These are phyloP conservation scores for Perccottus glenii DNA, from an alignment of 2,113 vertebrate genomes.

Conservation along the genomic window DNA sequence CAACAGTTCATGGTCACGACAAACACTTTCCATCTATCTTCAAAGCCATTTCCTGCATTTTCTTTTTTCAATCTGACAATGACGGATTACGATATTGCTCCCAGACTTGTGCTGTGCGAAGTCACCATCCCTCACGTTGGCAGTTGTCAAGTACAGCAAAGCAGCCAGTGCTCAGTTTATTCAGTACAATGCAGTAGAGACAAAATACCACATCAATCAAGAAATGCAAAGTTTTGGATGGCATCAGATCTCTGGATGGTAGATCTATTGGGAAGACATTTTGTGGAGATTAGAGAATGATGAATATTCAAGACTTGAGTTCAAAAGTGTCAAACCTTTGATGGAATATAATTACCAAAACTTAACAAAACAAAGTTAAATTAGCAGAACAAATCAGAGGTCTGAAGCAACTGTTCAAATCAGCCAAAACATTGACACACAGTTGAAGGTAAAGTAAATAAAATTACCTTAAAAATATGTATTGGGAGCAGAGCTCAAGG, in stretches of 20 bases:
- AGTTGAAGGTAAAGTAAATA: no score
- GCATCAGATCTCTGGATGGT: not conserved
- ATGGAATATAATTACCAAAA: conserved; percentile 2
- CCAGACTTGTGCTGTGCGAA: conserved; percentile 40
- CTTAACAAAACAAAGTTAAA: not conserved
- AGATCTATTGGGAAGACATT: not conserved
- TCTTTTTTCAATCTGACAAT: conserved; percentile 49
- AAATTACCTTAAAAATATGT: no score
- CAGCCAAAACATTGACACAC: no score
- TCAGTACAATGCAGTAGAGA: conserved; percentile 29
- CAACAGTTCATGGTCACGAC: conserved; percentile 69
- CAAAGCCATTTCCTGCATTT: conserved; percentile 59
- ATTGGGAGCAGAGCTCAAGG: no score
- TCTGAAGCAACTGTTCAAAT: no score
- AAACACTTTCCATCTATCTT: conserved; percentile 71
- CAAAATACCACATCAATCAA: conserved; percentile 52
- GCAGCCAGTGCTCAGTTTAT: conserved; percentile 27
- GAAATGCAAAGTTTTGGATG: not conserved
- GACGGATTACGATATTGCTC: conserved; percentile 68
- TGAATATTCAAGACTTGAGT: conserved; percentile 1
- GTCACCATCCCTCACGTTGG: conserved; percentile 61
- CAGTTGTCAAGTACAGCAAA: conserved; percentile 64
- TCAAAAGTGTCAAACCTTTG: conserved; percentile 15
- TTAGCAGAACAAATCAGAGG: no score
- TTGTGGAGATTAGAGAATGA: not conserved